Conservation (phyloP, 2,888 invertebrate species). For the Maniola hyperantus region DNA sequence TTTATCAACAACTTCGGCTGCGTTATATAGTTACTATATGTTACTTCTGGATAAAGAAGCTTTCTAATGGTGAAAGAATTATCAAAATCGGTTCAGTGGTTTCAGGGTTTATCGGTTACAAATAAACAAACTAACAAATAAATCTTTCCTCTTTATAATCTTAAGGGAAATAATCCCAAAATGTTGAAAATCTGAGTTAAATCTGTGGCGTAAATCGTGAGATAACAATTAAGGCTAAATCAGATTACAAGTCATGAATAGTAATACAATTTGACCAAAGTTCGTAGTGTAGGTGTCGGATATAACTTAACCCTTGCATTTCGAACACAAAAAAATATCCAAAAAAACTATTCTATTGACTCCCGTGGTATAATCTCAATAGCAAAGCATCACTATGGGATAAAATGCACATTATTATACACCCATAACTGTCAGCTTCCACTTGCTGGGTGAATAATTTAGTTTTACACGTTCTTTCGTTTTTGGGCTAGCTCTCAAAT, state of each 20-base stretch:
- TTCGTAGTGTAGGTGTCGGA: background rate
- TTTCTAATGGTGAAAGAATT: no score
- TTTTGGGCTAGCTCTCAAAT: conserved; percentile 59
- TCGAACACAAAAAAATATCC: background rate
- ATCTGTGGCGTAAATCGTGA: no score
- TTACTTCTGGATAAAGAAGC: no score
- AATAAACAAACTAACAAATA: no score
- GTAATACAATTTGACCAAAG: background rate
- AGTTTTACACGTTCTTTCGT: conserved; percentile 51
- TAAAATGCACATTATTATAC: conserved; percentile 25
- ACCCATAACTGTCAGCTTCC: conserved; percentile 47
- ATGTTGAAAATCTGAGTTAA: no score
- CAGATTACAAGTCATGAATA: background rate
- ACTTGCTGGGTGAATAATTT: conserved; percentile 54
- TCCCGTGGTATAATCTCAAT: conserved; percentile 43
- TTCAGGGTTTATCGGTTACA: no score
- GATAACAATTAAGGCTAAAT: background rate
- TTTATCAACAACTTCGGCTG: no score
- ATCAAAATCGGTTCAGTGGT: no score
- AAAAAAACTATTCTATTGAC: conserved; percentile 41
- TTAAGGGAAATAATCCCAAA: no score
- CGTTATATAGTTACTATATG: no score
- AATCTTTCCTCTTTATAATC: no score
- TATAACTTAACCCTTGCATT: background rate
- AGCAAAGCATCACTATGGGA: conserved; percentile 20